Percentiles rank a stretch among this genome's conserved stretches.
These are phyloP conservation scores for Cremastinae sp. DNA, from an alignment of 2,888 invertebrate species.

Conservation along the genomic window DNA sequence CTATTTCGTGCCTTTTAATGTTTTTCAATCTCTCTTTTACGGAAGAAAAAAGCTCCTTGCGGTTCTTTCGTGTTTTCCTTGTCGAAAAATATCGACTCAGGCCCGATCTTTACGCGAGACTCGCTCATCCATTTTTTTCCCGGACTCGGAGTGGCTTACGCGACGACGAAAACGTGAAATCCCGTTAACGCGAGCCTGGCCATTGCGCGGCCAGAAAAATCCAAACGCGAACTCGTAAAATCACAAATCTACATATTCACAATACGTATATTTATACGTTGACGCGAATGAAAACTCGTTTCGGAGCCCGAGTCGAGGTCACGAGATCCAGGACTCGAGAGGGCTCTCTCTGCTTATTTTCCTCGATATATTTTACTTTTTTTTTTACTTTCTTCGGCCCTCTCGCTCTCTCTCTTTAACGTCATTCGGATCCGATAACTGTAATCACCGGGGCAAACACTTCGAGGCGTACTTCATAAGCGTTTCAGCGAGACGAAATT, in stretches of 20 bases:
- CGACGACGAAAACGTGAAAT: constrained; percentile 26
- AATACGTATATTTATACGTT: constrained; percentile 14
- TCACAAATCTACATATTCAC: constrained; percentile 8
- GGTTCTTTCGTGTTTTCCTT: not conserved
- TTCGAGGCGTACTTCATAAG: not conserved
- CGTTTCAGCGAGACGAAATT: not conserved
- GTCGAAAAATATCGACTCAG: not conserved
- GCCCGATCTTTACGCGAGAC: not conserved
- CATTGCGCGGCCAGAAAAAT: constrained; percentile 46
- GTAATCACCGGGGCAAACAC: constrained; percentile 11
- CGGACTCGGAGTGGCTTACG: not conserved
- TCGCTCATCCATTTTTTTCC: not conserved
- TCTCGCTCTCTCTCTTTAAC: constrained; percentile 8
- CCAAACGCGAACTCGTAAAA: constrained; percentile 43
- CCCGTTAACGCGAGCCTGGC: constrained; percentile 39
- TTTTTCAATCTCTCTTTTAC: too few relatives aligned
- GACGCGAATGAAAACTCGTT: constrained; percentile 14
- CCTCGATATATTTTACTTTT: not conserved
- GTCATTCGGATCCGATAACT: constrained; percentile 17
- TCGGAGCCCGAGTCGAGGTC: constrained; percentile 40
- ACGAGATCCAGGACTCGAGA: not conserved
- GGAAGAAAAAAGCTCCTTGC: too few relatives aligned
- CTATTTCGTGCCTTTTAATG: too few relatives aligned
- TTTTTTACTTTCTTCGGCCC: not conserved
- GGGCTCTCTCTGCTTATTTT: constrained; percentile 19